Base-by-base conservation (phyloP, 2,888 invertebrate genomes). In the Drosophila neotestacea region DNA sequence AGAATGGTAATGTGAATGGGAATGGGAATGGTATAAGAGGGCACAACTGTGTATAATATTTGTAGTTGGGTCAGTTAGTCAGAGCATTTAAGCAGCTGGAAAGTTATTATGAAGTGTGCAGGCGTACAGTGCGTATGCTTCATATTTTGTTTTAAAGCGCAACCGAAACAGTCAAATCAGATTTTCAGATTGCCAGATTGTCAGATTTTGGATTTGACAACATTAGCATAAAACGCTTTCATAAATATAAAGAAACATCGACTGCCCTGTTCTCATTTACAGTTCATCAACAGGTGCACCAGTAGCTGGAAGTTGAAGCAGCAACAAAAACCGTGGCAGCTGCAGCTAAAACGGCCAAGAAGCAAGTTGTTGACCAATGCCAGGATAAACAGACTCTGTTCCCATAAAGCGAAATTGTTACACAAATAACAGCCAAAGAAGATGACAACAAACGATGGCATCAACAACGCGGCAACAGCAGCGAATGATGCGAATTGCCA, bases 251-350 rank as follows among this genome's bases (percentile, higher is more conserved):
- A 9, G 13, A 28, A 48, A 16, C 30, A 48, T 34, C 10, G 10
- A 16, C 16, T 46, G 56, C 51, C 30, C 65, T 39, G 47, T 59
- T 56, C 73, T 73, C 70, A 64, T 81, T 83, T 69, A 63, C 66
- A 79, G 73, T 76, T 73, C 75, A 73, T 79, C 86, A 82, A 85
- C 83, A 85, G 83, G 85, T 79, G 74, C 66, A 74, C 48, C 50
- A 38, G 27, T 60, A 42, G 48, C 47, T 30, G 44, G 16, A n/a
- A 42, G 1, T 52, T 44, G 50, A 27, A 48, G n/a, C 32, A 38
- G 28, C 2, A 13, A 10, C 30, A 34, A 22, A 2, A 41, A 7
- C 9, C 4, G 13, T 34, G 6, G 22, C 5, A 6, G 7, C 28
- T 11, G 51, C 32, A 28, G 7, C 30, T 9, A 46, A 13, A 42